These are phyloP conservation scores for Salminus brasiliensis DNA, from an alignment of 2,113 vertebrate genomes.

Conservation along the genomic window DNA sequence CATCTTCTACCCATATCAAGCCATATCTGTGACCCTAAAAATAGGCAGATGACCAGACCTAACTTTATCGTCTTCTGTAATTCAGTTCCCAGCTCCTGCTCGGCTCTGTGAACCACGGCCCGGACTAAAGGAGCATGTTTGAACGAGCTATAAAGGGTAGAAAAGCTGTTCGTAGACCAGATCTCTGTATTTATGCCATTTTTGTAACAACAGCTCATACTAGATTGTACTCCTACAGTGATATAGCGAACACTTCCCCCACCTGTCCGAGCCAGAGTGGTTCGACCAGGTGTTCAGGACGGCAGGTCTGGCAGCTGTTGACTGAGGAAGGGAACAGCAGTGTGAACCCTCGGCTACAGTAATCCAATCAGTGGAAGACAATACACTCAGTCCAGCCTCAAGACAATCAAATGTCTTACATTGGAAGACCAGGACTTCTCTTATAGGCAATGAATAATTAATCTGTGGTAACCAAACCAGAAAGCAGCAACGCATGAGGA, in stretches of 20 bases:
- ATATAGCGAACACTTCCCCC: background rate
- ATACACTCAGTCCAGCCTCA: background rate
- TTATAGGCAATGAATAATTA: background rate
- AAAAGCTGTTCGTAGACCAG: too few species aligned
- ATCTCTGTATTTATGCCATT: too few species aligned
- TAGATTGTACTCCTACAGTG: too few species aligned
- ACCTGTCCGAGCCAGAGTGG: background rate
- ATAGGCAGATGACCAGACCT: slow-evolving; percentile 9
- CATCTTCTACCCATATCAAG: slow-evolving; percentile 2
- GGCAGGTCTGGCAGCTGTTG: slow-evolving; percentile 31
- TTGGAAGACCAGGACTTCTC: background rate
- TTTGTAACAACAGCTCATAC: too few species aligned
- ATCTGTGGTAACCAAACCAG: too few species aligned
- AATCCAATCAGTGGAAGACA: slow-evolving; percentile 18
- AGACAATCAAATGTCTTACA: background rate
- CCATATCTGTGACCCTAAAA: slow-evolving; percentile 38
- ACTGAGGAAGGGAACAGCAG: background rate
- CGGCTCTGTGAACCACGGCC: background rate
- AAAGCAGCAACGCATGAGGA: background rate
- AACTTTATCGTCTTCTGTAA: background rate
- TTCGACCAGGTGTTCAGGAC: slow-evolving; percentile 6
- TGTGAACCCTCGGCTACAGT: background rate
- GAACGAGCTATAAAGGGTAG: background rate
- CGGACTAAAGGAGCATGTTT: too few species aligned
- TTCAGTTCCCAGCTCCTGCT: background rate